Evolutionary conservation across 2,888 invertebrate genomes (phyloP).

Genomic region (Aporophyla lueneburgensis): DNA sequence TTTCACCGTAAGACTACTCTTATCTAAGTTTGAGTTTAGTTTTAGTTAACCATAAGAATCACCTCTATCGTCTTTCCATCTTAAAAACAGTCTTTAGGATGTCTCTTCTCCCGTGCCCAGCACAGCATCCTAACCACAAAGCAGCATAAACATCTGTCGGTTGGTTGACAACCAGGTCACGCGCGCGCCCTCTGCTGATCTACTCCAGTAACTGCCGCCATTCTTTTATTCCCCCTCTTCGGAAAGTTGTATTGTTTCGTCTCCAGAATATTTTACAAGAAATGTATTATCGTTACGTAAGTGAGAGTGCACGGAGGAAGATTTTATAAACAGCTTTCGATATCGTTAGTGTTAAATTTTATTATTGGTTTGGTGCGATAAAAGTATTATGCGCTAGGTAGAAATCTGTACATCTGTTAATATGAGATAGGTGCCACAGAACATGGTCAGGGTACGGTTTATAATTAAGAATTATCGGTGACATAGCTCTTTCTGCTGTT

Average conservation of each 20-base stretch:
- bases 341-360: slow-evolving; percentile 29
- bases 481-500: not conserved
- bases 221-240: slow-evolving; percentile 54
- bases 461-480: not conserved
- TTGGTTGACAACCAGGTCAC: slow-evolving; percentile 61
- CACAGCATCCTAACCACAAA: slow-evolving; percentile 30
- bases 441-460: not conserved
- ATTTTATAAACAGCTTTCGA: slow-evolving; percentile 30
- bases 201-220: slow-evolving; percentile 62
- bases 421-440: not conserved
- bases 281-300: slow-evolving; percentile 44
- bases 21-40: not conserved
- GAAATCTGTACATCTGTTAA: not conserved
- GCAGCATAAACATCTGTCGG: slow-evolving; percentile 32
- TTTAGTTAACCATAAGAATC: not conserved
- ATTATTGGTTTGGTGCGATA: slow-evolving; percentile 13
- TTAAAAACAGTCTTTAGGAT: not conserved
- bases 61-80: not conserved
- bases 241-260: slow-evolving; percentile 63
- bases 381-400: not conserved
- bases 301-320: slow-evolving; percentile 23
- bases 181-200: slow-evolving; percentile 65
- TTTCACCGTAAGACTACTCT: not conserved
- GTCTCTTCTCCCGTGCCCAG: not conserved
- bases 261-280: slow-evolving; percentile 54